Conservation (phyloP, 2,888 invertebrate species). For the Zele albiditarsus region DNA sequence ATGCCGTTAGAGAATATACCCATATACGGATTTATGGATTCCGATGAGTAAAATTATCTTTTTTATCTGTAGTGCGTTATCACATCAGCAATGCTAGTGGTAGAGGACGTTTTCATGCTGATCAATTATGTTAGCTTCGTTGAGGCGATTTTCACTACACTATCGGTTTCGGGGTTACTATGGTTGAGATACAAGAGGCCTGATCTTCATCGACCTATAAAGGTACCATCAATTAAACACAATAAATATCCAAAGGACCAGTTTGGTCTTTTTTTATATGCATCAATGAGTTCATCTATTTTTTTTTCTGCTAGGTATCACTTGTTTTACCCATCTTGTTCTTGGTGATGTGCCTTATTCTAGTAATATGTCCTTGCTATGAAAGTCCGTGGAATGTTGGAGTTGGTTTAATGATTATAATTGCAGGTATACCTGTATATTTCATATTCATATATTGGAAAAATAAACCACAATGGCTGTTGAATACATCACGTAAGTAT, state of each 20-base stretch:
- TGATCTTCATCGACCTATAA: slow-evolving; percentile 86
- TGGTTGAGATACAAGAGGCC: slow-evolving; percentile 88
- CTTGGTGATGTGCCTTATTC: slow-evolving; percentile 87
- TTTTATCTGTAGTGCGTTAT: slow-evolving; percentile 83
- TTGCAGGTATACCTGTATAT: slow-evolving; percentile 90
- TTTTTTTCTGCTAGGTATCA: slow-evolving; percentile 76
- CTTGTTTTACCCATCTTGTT: slow-evolving; percentile 87
- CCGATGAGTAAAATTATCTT: slow-evolving; percentile 57
- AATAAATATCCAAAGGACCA: slow-evolving; percentile 24
- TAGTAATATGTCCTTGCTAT: slow-evolving; percentile 89
- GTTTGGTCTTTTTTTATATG: neutral
- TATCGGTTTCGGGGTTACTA: slow-evolving; percentile 89
- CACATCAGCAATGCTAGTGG: slow-evolving; percentile 85
- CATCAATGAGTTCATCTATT: slow-evolving; percentile 2
- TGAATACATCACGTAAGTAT: slow-evolving; percentile 76
- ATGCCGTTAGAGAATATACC: too few relatives aligned
- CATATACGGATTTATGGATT: slow-evolving; percentile 5
- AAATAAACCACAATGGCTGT: slow-evolving; percentile 83
- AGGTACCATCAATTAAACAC: slow-evolving; percentile 72
- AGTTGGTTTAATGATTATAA: slow-evolving; percentile 83
- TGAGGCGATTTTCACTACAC: slow-evolving; percentile 89
- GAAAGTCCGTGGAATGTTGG: slow-evolving; percentile 88
- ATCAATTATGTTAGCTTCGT: slow-evolving; percentile 94
- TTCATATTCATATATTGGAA: slow-evolving; percentile 86
- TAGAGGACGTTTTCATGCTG: slow-evolving; percentile 88